Base-by-base conservation (phyloP, 2,797 vertebrate species). In the Spheniscus humboldti region DNA sequence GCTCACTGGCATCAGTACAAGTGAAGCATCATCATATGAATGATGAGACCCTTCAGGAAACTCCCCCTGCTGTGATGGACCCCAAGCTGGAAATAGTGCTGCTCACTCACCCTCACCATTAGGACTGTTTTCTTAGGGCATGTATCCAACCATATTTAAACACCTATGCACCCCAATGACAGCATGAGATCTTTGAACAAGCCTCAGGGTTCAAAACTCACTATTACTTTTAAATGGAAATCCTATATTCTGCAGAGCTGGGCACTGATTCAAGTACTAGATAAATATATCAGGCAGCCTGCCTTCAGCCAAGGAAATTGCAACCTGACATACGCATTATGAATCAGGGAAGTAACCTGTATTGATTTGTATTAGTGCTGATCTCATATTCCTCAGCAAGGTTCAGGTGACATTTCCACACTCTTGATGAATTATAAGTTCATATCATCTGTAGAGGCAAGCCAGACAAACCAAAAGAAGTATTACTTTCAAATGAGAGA, bases 321-420 rank as follows among this genome's bases (percentile, higher is more conserved):
- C 87, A 80, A 81, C 35, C 88, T 89, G 82, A 75, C 71, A 86
- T 48, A 35, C 2, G 6, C 45, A 18, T 82, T 84, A 94, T 91
- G 91, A 94, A 95, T 94, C 87, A 88, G 76, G 39, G 76, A 94
- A 94, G 74, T 85, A 93, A 90, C 75, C 48, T 68, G 10, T 94
- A 97, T 92, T 94, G 95, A 94, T 97, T 92, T 89, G 57, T 87
- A 18, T 89, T 92, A 86, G 35, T 73, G 45, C 79, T 94, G 88
- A 83, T 93, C 56, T 79, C 75, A 11, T 39, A 84, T 78, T 90
- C 83, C 52, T 94, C 52, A 71, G 92, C 47, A 85, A 83, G 33
- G n/a, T 88, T 95, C 71, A 79, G 64, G 63, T 60, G 85, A 79
- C 55, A 47, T 95, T 97, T 95, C 62, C 37, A 87, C 71, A 88